phyloP scores from a whole-genome alignment of 2,888 invertebrate genomes.

The Phortica magna region DNA sequence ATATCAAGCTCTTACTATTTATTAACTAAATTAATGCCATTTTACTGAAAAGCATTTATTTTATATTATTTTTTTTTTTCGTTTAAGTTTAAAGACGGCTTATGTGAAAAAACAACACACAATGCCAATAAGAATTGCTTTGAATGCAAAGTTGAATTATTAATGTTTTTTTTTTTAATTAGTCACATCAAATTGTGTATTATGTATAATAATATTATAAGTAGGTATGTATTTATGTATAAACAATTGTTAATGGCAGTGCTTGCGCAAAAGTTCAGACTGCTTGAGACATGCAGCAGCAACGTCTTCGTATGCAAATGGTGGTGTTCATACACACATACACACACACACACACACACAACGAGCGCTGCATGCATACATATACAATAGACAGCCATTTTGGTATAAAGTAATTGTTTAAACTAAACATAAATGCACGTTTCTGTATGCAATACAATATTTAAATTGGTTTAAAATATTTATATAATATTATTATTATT shows the following conservation, averaged over 20 bases:
- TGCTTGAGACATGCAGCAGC: background rate
- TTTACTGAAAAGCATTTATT: too few relatives aligned
- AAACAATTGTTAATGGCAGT: constrained; percentile 10
- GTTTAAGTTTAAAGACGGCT: too few relatives aligned
- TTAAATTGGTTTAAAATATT: constrained; percentile 59
- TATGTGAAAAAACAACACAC: too few relatives aligned
- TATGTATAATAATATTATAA: background rate
- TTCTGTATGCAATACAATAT: constrained; percentile 39
- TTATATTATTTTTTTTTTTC: too few relatives aligned
- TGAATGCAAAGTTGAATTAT: too few relatives aligned
- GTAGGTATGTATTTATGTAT: background rate
- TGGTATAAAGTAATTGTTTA: constrained; percentile 41
- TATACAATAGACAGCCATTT: constrained; percentile 10
- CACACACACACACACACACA: background rate
- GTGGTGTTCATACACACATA: background rate
- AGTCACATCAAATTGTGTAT: background rate
- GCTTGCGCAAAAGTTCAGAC: constrained; percentile 10
- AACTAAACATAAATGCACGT: constrained; percentile 45
- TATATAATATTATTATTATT: constrained; percentile 44
- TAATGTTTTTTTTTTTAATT: background rate
- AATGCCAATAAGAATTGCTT: too few relatives aligned
- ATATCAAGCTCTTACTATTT: background rate
- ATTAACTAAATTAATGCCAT: too few relatives aligned
- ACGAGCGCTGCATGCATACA: background rate
- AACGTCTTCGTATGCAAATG: background rate